These are phyloP conservation scores for Cheilosia grossa DNA, from an alignment of 2,888 invertebrate genomes.

Conservation along the genomic window DNA sequence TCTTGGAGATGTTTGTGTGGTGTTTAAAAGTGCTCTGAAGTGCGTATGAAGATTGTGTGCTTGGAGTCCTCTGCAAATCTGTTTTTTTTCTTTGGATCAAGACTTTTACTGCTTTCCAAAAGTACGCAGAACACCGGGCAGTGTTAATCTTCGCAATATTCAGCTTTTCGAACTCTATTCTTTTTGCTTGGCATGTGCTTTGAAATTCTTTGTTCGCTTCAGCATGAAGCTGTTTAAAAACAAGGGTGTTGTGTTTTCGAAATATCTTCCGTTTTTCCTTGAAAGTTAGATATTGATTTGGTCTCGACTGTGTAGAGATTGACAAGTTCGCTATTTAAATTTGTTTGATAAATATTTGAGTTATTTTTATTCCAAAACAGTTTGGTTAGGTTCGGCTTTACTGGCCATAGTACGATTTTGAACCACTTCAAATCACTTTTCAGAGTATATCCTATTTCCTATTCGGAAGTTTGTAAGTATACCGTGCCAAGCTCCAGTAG, in stretches of 20 bases:
- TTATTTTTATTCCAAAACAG: neutral
- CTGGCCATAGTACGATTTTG: neutral
- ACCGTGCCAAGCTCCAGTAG: too few relatives aligned
- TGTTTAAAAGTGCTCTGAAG: neutral
- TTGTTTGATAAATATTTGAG: neutral
- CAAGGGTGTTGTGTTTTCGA: neutral
- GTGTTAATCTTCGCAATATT: conserved; percentile 1
- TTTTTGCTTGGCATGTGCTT: conserved; percentile 2
- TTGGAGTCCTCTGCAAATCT: neutral
- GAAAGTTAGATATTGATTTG: neutral
- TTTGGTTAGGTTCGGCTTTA: neutral
- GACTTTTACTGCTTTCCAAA: conserved; percentile 14
- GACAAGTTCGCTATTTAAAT: conserved; percentile 2
- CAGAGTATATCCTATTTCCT: too few relatives aligned
- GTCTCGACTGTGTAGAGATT: neutral
- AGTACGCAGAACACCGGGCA: neutral
- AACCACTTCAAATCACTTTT: neutral
- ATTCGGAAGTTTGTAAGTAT: too few relatives aligned
- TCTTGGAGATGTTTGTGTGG: too few relatives aligned
- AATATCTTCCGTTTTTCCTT: neutral
- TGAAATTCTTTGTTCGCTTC: conserved; percentile 1
- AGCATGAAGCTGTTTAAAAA: neutral
- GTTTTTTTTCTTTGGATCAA: conserved; percentile 2
- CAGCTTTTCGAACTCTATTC: neutral
- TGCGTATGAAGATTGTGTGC: conserved; percentile 1